Evolutionary conservation across 2,888 invertebrate species (phyloP).

Genomic region (Molanna angustata): DNA sequence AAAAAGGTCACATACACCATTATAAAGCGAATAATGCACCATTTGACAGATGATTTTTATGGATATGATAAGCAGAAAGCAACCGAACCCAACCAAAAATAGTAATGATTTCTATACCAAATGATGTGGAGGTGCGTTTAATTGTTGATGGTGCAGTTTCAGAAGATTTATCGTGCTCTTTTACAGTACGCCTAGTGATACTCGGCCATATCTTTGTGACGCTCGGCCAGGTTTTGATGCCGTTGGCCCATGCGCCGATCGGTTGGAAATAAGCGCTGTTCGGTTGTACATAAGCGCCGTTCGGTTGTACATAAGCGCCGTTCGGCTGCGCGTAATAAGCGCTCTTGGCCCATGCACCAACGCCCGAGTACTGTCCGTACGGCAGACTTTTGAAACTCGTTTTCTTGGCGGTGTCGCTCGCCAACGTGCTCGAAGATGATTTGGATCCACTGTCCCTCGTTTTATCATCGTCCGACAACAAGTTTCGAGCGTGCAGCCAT

Average conservation of each 20-base stretch:
- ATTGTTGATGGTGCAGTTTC: slow-evolving; percentile 12
- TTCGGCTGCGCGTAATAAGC: slow-evolving; percentile 1
- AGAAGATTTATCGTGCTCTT: slow-evolving; percentile 7
- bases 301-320: background rate
- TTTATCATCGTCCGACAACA: slow-evolving; percentile 4
- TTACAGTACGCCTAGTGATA: background rate
- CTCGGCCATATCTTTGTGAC: slow-evolving; percentile 14
- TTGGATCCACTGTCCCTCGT: background rate
- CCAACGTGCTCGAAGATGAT: background rate
- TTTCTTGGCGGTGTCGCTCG: background rate
- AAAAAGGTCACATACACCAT: too few species aligned
- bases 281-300: slow-evolving; percentile 3
- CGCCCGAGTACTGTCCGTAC: background rate
- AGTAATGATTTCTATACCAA: slow-evolving; percentile 7
- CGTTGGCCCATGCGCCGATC: slow-evolving; percentile 8
- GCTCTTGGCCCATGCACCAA: too few species aligned
- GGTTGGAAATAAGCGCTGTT: slow-evolving; percentile 3
- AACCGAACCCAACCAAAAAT: slow-evolving; percentile 5
- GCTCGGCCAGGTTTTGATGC: slow-evolving; percentile 4
- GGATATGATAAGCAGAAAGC: too few species aligned
- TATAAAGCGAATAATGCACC: too few species aligned
- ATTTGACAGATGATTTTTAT: too few species aligned
- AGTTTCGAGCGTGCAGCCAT: slow-evolving; percentile 2
- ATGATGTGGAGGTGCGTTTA: slow-evolving; percentile 15
- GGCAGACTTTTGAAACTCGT: too few species aligned